These are phyloP conservation scores for Parascotia fuliginaria DNA, from an alignment of 2,888 invertebrate genomes.

Conservation along the genomic window DNA sequence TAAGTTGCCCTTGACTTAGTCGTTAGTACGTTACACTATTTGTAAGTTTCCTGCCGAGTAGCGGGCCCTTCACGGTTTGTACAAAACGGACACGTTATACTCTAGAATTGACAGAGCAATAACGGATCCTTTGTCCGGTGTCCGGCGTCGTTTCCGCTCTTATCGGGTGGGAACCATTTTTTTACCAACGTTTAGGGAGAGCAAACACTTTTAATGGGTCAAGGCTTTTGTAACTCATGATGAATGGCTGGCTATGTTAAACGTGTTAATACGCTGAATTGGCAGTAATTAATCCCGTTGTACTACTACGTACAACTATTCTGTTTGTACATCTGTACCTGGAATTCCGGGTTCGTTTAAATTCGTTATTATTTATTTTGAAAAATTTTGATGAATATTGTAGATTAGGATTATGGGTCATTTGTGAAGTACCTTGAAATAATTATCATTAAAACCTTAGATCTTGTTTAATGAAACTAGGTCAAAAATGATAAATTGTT, in stretches of 20 bases:
- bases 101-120: slow-evolving; percentile 63
- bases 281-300: slow-evolving; percentile 53
- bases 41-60: slow-evolving; percentile 53
- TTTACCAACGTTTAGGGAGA: slow-evolving; percentile 66
- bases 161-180: slow-evolving; percentile 74
- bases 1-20: slow-evolving; percentile 47
- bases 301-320: slow-evolving; percentile 31
- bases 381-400: no score
- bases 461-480: no score
- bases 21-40: slow-evolving; percentile 53
- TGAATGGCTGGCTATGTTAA: slow-evolving; percentile 54
- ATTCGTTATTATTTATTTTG: neutral
- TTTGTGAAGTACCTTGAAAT: no score
- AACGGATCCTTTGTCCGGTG: slow-evolving; percentile 77
- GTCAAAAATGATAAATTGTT: no score
- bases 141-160: slow-evolving; percentile 73
- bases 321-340: slow-evolving; percentile 19
- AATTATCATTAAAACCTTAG: no score
- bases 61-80: slow-evolving; percentile 45
- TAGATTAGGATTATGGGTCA: no score
- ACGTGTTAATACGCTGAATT: slow-evolving; percentile 56
- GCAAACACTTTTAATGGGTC: slow-evolving; percentile 74
- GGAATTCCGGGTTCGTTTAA: neutral
- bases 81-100: slow-evolving; percentile 46
- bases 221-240: slow-evolving; percentile 66